Evolutionary conservation across 2,113 vertebrate genomes (phyloP).

Genomic region (Conger conger): DNA sequence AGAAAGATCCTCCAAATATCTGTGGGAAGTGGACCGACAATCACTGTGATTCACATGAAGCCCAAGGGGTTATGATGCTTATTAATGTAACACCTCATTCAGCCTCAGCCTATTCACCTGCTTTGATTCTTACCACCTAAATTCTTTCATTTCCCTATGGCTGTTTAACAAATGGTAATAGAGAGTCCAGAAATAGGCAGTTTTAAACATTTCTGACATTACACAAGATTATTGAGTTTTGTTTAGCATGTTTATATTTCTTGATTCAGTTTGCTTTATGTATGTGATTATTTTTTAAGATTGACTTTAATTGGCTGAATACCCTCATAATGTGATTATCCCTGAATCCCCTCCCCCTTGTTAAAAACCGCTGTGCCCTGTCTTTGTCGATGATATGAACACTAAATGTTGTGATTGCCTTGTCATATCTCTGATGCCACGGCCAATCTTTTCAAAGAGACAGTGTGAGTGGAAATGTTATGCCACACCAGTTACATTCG

Average conservation of each 20-base stretch:
- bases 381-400: neutral
- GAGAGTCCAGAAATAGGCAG: neutral
- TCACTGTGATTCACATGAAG: neutral
- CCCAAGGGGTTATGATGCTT: neutral
- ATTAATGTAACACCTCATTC: neutral
- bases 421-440: conserved; percentile 2
- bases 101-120: neutral
- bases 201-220: conserved; percentile 7
- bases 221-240: neutral
- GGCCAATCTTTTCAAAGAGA: neutral
- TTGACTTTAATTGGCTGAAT: conserved; percentile 21
- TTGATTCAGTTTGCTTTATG: conserved; percentile 3
- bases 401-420: neutral
- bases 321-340: neutral
- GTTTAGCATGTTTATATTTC: neutral
- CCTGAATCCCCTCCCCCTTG: neutral
- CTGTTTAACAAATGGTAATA: neutral
- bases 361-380: neutral
- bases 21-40: neutral
- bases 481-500: neutral
- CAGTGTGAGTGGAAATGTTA: neutral
- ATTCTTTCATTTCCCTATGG: neutral
- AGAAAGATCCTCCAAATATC: neutral
- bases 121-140: neutral
- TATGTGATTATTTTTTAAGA: neutral